phyloP scores from a whole-genome alignment of 2,113 vertebrate genomes.

The Rhipidura dahli region DNA sequence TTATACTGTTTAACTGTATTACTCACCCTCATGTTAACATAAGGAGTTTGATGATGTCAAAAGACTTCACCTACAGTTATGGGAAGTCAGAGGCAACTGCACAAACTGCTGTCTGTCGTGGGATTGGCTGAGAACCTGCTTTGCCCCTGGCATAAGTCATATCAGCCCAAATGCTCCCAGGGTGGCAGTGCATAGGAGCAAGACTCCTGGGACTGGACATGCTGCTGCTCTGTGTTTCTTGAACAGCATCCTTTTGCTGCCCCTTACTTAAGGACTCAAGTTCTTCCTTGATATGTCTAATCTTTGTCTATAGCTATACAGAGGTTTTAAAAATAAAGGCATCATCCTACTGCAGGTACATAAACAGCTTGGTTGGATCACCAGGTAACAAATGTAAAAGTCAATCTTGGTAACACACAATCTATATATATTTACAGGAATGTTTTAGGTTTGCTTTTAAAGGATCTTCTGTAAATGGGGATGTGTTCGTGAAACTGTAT shows the following conservation, averaged over 20 bases:
- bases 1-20: conserved; percentile 64
- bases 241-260: neutral
- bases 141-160: neutral
- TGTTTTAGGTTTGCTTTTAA: neutral
- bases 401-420: neutral
- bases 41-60: neutral
- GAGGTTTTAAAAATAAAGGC: neutral
- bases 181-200: neutral
- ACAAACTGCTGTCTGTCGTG: neutral
- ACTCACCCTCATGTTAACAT: conserved; percentile 52
- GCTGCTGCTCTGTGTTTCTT: neutral
- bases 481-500: neutral
- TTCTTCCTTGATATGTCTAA: neutral
- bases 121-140: neutral
- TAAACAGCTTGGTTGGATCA: neutral
- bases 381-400: neutral
- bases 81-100: neutral
- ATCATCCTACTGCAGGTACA: neutral
- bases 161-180: neutral
- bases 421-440: neutral
- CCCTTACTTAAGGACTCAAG: neutral
- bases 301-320: neutral
- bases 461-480: neutral
- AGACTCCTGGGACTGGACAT: neutral
- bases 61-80: neutral